Conservation (phyloP, 2,113 vertebrate species). For the Thermophis baileyi region DNA sequence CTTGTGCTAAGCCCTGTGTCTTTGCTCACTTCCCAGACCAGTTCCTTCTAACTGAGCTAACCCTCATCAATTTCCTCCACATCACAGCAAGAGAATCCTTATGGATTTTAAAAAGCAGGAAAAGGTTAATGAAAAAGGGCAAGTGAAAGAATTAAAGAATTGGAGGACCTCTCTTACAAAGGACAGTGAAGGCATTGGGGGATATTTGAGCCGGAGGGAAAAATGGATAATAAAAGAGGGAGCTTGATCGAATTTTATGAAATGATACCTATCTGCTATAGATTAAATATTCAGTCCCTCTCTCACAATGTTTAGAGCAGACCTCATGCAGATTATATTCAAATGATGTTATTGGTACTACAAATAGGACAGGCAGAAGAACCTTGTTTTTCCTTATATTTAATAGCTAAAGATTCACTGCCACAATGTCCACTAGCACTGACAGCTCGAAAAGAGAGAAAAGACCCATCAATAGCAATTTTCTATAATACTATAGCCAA, state of each 20-base stretch:
- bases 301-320: not conserved
- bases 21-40: not conserved
- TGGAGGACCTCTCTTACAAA: not conserved
- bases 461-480: not conserved
- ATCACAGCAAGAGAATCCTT: not conserved
- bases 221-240: not conserved
- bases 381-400: not conserved
- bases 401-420: not conserved
- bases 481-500: not conserved
- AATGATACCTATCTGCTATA: not conserved
- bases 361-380: not conserved
- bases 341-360: not conserved
- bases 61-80: not conserved
- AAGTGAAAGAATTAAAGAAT: not conserved
- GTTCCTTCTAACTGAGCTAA: not conserved
- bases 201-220: not conserved
- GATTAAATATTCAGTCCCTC: too few relatives aligned
- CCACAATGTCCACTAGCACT: not conserved
- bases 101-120: not conserved
- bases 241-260: not conserved
- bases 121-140: not conserved
- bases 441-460: not conserved
- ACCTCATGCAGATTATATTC: not conserved
- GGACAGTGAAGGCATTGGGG: not conserved
- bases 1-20: not conserved